A percentile compares a stretch with the other conserved stretches of the same genome.
These are phyloP conservation scores for Marasmarcha lunaedactyla DNA, from an alignment of 2,888 invertebrate genomes.

Conservation along the genomic window DNA sequence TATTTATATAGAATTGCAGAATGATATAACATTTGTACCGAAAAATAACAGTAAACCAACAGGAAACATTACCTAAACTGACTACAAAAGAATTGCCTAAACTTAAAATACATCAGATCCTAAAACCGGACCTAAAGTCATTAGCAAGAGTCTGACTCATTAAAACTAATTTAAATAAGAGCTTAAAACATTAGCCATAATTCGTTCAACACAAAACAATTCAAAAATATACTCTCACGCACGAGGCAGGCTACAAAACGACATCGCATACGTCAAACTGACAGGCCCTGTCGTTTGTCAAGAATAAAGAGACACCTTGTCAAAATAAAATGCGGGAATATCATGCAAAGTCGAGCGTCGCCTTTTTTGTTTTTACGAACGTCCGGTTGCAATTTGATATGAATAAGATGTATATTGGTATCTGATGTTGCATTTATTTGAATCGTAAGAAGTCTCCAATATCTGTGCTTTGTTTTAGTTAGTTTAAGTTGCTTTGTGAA, in stretches of 20 bases:
- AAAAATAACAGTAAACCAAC: slow-evolving; percentile 1
- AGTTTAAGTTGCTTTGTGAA: too few species aligned
- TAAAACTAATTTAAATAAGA: slow-evolving; percentile 9
- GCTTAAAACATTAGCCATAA: slow-evolving; percentile 19
- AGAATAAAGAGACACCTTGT: slow-evolving; percentile 15
- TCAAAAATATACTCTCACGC: slow-evolving; percentile 24
- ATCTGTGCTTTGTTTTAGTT: too few species aligned
- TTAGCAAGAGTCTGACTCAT: not conserved
- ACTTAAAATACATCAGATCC: too few species aligned
- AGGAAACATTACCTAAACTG: slow-evolving; percentile 5
- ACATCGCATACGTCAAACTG: slow-evolving; percentile 14
- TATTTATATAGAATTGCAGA: too few species aligned
- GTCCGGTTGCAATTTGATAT: too few species aligned
- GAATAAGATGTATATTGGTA: too few species aligned
- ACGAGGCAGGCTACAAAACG: slow-evolving; percentile 20
- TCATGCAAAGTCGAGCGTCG: not conserved
- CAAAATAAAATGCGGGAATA: slow-evolving; percentile 8
- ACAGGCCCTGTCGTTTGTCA: slow-evolving; percentile 27
- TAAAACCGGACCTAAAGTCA: not conserved
- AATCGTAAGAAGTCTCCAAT: not conserved
- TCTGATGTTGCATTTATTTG: too few species aligned
- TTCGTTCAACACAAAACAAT: slow-evolving; percentile 21
- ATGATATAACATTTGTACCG: too few species aligned
- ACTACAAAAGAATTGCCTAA: too few species aligned
- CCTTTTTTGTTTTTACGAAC: not conserved